These are phyloP conservation scores for Rhinichthys klamathensis DNA, from an alignment of 2,113 vertebrate genomes.

Conservation along the genomic window DNA sequence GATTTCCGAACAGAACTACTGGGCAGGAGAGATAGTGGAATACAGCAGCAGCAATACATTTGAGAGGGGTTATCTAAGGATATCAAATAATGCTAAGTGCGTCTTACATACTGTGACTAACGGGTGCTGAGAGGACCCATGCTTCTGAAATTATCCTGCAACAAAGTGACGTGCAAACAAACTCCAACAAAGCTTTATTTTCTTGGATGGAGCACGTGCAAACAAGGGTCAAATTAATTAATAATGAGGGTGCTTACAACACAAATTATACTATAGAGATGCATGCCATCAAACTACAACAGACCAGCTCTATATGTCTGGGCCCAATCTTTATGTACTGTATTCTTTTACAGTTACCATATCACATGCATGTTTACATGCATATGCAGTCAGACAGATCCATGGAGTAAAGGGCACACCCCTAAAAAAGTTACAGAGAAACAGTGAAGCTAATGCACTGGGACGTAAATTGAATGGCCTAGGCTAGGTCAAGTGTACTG, in stretches of 20 bases:
- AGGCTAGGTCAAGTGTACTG: constrained; percentile 55
- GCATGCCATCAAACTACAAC: neutral
- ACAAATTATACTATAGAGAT: constrained; percentile 17
- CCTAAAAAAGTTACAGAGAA: constrained; percentile 14
- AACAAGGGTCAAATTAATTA: constrained; percentile 51
- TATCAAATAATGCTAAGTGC: constrained; percentile 40
- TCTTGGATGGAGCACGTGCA: neutral
- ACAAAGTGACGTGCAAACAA: neutral
- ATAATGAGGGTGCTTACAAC: constrained; percentile 50
- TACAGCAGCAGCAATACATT: constrained; percentile 23
- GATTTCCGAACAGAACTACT: neutral
- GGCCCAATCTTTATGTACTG: neutral
- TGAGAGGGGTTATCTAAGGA: neutral
- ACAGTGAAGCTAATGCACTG: constrained; percentile 38
- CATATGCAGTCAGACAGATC: neutral
- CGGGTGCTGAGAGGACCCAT: neutral
- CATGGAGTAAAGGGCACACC: neutral
- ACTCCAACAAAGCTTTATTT: constrained; percentile 40
- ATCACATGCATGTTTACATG: neutral
- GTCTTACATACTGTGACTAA: neutral
- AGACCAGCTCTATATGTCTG: neutral
- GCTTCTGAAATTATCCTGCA: constrained; percentile 7
- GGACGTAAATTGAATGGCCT: constrained; percentile 58
- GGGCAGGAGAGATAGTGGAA: neutral
- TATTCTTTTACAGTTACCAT: neutral